A percentile compares a stretch with the other conserved stretches of the same genome.
These are phyloP conservation scores for Folsomia manolachei DNA, from an alignment of 2,888 invertebrate genomes.

Conservation along the genomic window DNA sequence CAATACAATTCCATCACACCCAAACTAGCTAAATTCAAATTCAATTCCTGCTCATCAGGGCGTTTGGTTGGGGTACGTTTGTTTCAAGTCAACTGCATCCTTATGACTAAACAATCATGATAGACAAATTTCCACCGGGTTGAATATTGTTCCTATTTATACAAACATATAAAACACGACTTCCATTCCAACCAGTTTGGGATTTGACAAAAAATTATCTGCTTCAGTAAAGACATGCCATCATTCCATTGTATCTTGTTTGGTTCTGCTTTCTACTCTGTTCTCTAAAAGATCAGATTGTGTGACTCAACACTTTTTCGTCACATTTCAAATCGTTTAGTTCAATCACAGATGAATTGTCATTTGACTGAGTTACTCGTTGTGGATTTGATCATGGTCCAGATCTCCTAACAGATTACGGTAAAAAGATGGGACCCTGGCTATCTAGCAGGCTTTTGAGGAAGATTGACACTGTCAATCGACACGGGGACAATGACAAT, in stretches of 20 bases:
- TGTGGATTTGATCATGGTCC: constrained; percentile 8
- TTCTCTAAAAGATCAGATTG: constrained; percentile 19
- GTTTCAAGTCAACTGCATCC: background rate
- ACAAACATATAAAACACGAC: constrained; percentile 7
- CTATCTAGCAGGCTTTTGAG: background rate
- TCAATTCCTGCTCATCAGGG: background rate
- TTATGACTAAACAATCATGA: background rate
- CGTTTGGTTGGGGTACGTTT: background rate
- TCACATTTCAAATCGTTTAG: constrained; percentile 13
- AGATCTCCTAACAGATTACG: constrained; percentile 1
- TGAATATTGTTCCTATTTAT: background rate
- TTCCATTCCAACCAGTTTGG: constrained; percentile 5
- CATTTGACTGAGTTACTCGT: too few relatives aligned
- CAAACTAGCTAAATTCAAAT: too few relatives aligned
- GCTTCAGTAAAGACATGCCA: constrained; percentile 13
- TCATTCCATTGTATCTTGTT: constrained; percentile 11
- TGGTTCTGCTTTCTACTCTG: background rate
- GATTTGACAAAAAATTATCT: constrained; percentile 16
- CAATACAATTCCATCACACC: background rate
- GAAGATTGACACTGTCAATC: constrained; percentile 20
- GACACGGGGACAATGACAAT: background rate
- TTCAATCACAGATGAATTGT: background rate
- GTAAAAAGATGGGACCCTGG: background rate
- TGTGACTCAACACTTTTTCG: constrained; percentile 23
- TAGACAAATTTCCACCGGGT: background rate